Evolutionary conservation across 2,797 vertebrate genomes (phyloP).

Genomic region (Sebastes minor): DNA sequence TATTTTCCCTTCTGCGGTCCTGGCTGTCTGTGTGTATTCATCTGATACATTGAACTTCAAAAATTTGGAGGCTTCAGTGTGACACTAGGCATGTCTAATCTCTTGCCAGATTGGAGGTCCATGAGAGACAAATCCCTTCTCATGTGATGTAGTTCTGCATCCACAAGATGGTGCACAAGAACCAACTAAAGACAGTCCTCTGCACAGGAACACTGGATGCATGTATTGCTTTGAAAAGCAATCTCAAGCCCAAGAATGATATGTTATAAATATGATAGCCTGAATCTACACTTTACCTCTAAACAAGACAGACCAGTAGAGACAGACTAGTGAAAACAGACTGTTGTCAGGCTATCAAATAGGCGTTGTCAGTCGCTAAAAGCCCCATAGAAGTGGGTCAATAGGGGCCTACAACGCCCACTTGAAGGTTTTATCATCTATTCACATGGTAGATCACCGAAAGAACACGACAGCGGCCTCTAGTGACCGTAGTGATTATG

Average conservation of each 20-base stretch:
- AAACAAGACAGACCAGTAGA: background rate
- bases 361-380: too few species aligned
- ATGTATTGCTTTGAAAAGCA: background rate
- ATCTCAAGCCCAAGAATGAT: background rate
- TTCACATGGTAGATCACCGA: too few species aligned
- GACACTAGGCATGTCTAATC: background rate
- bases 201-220: background rate
- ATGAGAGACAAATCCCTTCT: background rate
- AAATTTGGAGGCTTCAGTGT: background rate
- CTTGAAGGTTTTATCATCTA: too few species aligned
- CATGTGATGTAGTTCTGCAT: background rate
- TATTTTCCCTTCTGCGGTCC: background rate
- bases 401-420: too few species aligned
- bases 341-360: too few species aligned
- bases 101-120: background rate
- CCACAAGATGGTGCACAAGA: slow-evolving; percentile 9
- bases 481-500: too few species aligned
- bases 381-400: too few species aligned
- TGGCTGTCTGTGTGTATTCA: background rate
- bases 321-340: too few species aligned
- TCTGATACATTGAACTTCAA: background rate
- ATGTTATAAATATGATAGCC: background rate
- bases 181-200: background rate
- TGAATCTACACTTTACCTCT: background rate
- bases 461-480: too few species aligned